Conservation (phyloP, 2,888 invertebrate genomes). For the Hypercompe scribonia region DNA sequence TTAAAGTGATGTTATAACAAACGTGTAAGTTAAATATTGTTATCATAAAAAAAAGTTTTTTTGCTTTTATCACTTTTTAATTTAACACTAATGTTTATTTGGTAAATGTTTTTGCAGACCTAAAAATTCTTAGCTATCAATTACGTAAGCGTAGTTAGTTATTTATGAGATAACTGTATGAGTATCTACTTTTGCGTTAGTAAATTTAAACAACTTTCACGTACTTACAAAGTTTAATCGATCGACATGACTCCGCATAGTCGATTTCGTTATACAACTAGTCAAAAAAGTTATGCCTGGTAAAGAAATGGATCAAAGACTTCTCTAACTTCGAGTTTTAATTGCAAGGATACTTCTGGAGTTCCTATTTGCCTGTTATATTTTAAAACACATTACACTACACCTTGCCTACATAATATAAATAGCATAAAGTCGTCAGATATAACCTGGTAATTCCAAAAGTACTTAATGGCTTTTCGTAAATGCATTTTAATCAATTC, state of each 20-base stretch:
- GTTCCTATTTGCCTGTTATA: no score
- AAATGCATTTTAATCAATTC: no score
- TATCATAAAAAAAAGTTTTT: not conserved
- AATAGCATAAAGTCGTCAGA: no score
- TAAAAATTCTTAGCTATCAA: conserved; percentile 15
- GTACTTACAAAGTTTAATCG: conserved; percentile 22
- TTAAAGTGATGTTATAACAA: not conserved
- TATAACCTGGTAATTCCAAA: no score
- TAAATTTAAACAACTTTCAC: conserved; percentile 50
- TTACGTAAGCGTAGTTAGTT: conserved; percentile 31
- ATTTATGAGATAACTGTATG: conserved; percentile 40
- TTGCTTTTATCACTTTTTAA: not conserved
- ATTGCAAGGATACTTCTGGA: no score
- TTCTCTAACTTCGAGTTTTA: not conserved
- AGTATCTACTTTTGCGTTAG: conserved; percentile 37
- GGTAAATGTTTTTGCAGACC: not conserved
- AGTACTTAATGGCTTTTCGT: no score
- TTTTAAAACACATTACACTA: no score
- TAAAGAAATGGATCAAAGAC: not conserved
- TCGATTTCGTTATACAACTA: not conserved
- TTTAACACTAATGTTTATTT: not conserved
- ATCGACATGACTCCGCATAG: no score
- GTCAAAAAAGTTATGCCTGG: not conserved
- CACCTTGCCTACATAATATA: no score
- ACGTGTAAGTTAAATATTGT: not conserved